phyloP scores from a whole-genome alignment of 2,888 invertebrate genomes.

The Drosophila greeni region DNA sequence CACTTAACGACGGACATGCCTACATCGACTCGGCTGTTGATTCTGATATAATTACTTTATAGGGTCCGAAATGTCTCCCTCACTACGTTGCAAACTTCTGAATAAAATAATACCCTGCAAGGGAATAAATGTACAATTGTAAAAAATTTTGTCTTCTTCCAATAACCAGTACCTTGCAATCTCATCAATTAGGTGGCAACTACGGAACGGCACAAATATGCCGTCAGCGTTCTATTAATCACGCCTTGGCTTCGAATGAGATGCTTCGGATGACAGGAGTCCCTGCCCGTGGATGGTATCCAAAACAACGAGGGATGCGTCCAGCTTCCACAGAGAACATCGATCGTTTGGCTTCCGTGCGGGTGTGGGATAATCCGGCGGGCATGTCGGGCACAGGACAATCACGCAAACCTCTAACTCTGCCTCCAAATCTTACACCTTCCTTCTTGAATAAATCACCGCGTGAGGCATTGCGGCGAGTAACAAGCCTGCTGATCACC shows the following conservation, averaged over 20 bases:
- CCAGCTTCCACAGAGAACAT: conserved; percentile 92
- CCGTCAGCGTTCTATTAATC: conserved; percentile 80
- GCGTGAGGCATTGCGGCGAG: conserved; percentile 90
- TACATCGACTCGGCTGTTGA: too few relatives aligned
- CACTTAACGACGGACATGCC: too few relatives aligned
- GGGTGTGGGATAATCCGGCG: conserved; percentile 79
- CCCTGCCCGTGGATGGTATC: conserved; percentile 92
- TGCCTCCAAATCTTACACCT: conserved; percentile 92
- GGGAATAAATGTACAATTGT: neutral
- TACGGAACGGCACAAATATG: conserved; percentile 77
- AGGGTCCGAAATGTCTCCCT: too few relatives aligned
- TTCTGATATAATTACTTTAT: too few relatives aligned
- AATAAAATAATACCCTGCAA: too few relatives aligned
- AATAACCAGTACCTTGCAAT: neutral
- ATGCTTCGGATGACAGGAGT: conserved; percentile 88
- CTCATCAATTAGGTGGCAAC: conserved; percentile 48
- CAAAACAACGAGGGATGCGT: conserved; percentile 84
- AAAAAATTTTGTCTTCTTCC: neutral
- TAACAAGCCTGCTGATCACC: conserved; percentile 90
- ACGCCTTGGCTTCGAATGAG: conserved; percentile 86
- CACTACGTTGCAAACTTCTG: too few relatives aligned
- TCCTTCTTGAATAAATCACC: conserved; percentile 94
- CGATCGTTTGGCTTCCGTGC: conserved; percentile 84
- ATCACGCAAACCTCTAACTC: conserved; percentile 88
- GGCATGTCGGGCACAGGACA: conserved; percentile 80